Percentiles rank a stretch among this genome's conserved stretches.
phyloP scores from a whole-genome alignment of 2,113 vertebrate species.

The Vicugna pacos region DNA sequence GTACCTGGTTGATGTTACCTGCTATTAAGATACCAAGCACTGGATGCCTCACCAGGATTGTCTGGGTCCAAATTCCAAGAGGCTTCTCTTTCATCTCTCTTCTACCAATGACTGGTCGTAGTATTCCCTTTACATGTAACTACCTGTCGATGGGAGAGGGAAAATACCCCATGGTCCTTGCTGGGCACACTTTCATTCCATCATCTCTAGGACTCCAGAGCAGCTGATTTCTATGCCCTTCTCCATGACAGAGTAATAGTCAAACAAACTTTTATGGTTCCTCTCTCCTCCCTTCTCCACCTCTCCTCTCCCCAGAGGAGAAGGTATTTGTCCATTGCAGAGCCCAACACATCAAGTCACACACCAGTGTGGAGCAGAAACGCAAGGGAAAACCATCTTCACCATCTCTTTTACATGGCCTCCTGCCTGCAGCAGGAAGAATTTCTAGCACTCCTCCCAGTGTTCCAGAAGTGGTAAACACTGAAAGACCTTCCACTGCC shows the following conservation, averaged over 20 bases:
- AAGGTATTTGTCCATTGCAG: neutral
- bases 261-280: neutral
- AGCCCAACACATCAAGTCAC: neutral
- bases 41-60: neutral
- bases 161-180: neutral
- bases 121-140: neutral
- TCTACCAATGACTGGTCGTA: neutral
- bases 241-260: neutral
- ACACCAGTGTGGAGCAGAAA: neutral
- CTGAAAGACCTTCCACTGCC: neutral
- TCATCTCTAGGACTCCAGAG: neutral
- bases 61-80: conserved; percentile 23
- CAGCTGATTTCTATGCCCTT: neutral
- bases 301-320: neutral
- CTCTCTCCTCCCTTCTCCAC: neutral
- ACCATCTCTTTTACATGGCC: neutral
- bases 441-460: neutral
- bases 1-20: neutral
- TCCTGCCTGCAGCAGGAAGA: neutral
- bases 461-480: neutral
- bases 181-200: neutral
- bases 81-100: neutral
- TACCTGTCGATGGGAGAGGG: neutral
- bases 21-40: neutral
- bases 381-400: neutral